Percentiles rank a stretch among this genome's conserved stretches.
These are phyloP conservation scores for Laterallus jamaicensis DNA, from an alignment of 2,113 vertebrate species.

Conservation along the genomic window DNA sequence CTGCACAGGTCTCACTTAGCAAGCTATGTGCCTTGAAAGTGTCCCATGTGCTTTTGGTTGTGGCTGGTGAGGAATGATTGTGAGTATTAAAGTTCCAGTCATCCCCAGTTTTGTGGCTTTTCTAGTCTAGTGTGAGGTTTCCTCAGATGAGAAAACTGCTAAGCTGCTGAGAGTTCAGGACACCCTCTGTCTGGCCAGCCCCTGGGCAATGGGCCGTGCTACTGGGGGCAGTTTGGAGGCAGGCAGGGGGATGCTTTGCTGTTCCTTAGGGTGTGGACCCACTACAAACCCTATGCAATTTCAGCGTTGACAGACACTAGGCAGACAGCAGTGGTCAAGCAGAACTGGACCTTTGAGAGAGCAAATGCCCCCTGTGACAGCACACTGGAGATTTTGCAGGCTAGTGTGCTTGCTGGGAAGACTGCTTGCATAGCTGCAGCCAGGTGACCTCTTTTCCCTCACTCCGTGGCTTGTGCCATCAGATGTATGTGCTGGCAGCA, in stretches of 20 bases:
- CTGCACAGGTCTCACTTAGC: background rate
- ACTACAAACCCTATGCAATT: background rate
- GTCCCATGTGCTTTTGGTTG: background rate
- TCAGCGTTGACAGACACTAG: fast-evolving
- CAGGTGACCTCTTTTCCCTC: background rate
- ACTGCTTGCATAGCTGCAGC: background rate
- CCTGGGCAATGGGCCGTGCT: too few relatives aligned
- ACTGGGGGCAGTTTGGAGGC: background rate
- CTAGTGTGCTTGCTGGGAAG: background rate
- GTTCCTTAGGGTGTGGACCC: background rate
- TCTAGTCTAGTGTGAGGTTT: background rate
- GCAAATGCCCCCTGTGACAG: background rate
- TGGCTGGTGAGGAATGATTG: constrained; percentile 28
- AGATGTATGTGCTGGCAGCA: background rate
- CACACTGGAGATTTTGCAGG: background rate
- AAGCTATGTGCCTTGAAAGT: background rate
- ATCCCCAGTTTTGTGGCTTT: background rate
- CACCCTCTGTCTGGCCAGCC: background rate
- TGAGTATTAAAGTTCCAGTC: background rate
- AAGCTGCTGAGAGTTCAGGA: background rate
- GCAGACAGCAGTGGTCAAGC: background rate
- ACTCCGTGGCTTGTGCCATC: background rate
- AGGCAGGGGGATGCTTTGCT: background rate
- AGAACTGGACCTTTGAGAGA: background rate
- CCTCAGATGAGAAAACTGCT: background rate